These are phyloP conservation scores for Vultur gryphus DNA, from an alignment of 2,797 vertebrate species.

Conservation along the genomic window DNA sequence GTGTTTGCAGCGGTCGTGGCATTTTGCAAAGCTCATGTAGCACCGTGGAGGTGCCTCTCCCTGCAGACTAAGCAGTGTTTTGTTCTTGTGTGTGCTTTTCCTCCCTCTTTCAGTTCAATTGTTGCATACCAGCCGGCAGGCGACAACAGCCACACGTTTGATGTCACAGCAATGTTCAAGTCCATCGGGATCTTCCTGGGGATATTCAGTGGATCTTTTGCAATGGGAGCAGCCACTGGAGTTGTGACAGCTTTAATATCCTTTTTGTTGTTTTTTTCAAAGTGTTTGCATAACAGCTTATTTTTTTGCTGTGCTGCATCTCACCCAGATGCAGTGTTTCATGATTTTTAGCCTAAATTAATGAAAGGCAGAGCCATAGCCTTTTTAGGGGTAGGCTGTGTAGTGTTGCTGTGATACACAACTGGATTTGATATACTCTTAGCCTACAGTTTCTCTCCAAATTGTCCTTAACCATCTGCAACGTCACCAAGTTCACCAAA, in stretches of 20 bases:
- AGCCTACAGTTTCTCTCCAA: background rate
- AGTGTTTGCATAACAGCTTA: background rate
- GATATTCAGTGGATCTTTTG: constrained; percentile 96
- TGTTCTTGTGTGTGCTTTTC: background rate
- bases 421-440: background rate
- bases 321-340: background rate
- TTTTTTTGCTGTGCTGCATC: background rate
- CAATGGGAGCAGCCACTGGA: constrained; percentile 92
- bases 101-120: constrained; percentile 83
- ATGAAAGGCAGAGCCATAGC: background rate
- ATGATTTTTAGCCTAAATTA: background rate
- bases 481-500: constrained; percentile 99
- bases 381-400: background rate
- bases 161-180: constrained; percentile 91
- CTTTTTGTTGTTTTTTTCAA: constrained; percentile 61
- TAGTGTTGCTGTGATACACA: background rate
- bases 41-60: background rate
- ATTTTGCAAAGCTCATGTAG: background rate
- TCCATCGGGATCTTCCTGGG: constrained; percentile 93
- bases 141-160: constrained; percentile 94
- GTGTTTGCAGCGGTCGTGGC: background rate
- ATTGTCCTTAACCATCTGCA: constrained; percentile 67
- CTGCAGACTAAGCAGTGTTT: background rate
- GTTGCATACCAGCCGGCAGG: constrained; percentile 92
- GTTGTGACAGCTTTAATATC: constrained; percentile 97